phyloP scores from a whole-genome alignment of 2,797 vertebrate genomes.

The Esox lucius region DNA sequence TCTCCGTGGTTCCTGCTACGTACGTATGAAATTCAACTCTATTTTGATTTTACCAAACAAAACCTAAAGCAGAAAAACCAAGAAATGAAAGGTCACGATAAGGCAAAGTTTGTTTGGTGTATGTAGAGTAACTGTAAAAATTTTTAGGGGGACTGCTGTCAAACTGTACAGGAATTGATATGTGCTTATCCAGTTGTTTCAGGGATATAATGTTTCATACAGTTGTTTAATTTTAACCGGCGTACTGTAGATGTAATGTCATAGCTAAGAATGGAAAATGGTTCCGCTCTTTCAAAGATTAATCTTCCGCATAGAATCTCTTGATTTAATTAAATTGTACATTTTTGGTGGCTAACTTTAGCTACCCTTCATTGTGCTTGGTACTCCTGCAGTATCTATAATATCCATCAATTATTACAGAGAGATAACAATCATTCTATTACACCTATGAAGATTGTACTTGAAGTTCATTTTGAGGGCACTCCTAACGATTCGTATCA shows the following conservation, averaged over 20 bases:
- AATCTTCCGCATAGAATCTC: background rate
- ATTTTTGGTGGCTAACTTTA: background rate
- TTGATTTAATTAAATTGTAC: background rate
- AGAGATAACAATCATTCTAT: conserved; percentile 15
- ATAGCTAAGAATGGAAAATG: background rate
- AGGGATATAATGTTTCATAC: background rate
- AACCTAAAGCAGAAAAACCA: background rate
- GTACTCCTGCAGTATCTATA: background rate
- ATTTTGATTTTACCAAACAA: background rate
- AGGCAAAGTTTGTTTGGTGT: background rate
- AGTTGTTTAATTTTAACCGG: background rate
- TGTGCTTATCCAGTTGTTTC: background rate
- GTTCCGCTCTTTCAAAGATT: background rate
- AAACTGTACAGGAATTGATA: background rate
- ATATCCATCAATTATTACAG: conserved; percentile 9
- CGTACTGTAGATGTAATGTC: background rate
- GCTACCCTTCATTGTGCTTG: background rate
- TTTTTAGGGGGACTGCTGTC: background rate
- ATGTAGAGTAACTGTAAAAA: background rate
- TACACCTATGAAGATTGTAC: conserved; percentile 17
- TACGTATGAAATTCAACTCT: background rate
- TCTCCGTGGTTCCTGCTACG: background rate
- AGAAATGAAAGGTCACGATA: background rate
- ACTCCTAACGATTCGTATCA: background rate
- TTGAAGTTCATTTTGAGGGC: background rate